Evolutionary conservation across 1,140 invertebrate species (phyloP), one percentile per base, ranked within the genome.

Genomic region (Rhagoletis zephyria): DNA sequence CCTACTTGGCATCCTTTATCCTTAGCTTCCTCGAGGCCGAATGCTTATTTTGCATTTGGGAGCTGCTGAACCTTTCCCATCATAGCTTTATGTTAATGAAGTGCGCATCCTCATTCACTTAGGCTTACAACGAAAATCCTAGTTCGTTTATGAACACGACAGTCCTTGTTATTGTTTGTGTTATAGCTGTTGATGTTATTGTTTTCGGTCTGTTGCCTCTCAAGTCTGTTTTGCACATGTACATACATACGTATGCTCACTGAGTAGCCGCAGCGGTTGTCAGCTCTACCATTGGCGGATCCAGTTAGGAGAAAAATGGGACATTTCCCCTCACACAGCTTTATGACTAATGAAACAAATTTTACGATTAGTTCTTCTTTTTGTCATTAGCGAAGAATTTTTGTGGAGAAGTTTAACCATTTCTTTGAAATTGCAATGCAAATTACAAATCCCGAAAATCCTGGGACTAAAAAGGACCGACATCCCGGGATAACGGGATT

Each of bases 41-140:
- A 48, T n/a, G 70, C 42, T 74, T 74, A 1, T 1, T 74, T 14
- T 74, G 10, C n/a, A 16, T 70, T 48, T 45, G 70, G 42, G 40
- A 70, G 42, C 65, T 42, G 14, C 65, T 42, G 65, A 30, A 70
- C 40, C 5, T 70, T 67, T 42, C 6, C 65, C 65, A 42, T 42
- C 65, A 30, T 30, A 9, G 42, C 48, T 74, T 74, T 48, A 74
- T 74, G 70, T 48, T 74, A 74, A 74, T 74, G 70, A 74, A 74
- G 70, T 63, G 61, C 7, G 12, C 61, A 63, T 63, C 61, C 61
- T 63, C 12, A 63, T 63, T 63, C 61, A 63, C 9, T 74, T 16
- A 12, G 42, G 45, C 42, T 74, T 74, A 9, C 30, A 67, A 19
- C 30, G 30, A 3, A 67, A 19, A 67, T 67, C n/a, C 40, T 67